Conservation (phyloP, 2,113 vertebrate species). For the Pyrgilauda ruficollis region DNA sequence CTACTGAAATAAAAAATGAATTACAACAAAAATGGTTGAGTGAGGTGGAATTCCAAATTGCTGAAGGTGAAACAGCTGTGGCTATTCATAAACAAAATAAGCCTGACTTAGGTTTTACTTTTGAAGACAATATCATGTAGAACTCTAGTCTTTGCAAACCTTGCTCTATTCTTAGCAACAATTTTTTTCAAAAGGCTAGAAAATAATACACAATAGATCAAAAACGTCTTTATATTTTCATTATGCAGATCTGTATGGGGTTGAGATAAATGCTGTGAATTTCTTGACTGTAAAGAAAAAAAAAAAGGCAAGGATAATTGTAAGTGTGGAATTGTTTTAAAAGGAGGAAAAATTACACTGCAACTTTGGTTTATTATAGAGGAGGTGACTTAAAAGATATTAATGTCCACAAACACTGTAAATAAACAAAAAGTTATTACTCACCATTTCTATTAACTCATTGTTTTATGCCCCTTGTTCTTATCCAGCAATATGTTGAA, state of each 20-base stretch:
- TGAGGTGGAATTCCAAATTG: not conserved
- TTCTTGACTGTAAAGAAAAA: not conserved
- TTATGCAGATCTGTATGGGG: not conserved
- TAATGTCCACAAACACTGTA: not conserved
- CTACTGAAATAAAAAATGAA: not conserved
- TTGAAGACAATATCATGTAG: not conserved
- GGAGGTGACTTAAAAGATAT: not conserved
- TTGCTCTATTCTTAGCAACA: not conserved
- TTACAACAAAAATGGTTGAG: not conserved
- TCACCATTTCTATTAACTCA: not conserved
- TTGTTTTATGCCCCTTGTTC: not conserved
- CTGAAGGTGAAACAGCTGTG: not conserved
- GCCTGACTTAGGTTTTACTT: not conserved
- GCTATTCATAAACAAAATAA: not conserved
- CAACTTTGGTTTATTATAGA: not conserved
- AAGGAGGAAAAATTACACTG: not conserved
- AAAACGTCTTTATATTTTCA: not conserved
- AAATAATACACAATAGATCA: not conserved
- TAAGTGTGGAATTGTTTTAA: not conserved
- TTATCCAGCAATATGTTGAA: not conserved
- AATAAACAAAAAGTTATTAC: not conserved
- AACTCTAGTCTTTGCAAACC: not conserved
- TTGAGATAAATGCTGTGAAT: not conserved
- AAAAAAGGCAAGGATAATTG: not conserved
- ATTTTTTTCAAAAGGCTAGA: not conserved